Conservation (phyloP, 2,888 invertebrate species). For the Eustalomyia histrio region DNA sequence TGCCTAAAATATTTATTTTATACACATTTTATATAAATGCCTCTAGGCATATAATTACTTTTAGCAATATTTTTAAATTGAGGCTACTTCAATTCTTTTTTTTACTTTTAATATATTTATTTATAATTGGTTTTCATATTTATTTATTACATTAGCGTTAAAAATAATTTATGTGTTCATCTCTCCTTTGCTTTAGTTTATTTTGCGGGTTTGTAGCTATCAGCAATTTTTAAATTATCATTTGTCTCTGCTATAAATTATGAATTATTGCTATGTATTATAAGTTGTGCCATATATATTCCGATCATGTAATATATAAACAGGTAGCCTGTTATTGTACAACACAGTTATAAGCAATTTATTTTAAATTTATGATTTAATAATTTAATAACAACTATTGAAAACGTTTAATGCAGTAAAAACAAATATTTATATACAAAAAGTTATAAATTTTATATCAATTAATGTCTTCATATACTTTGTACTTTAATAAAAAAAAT, state of each 20-base stretch:
- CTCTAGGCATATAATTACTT: not conserved
- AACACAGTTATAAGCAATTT: slow-evolving; percentile 4
- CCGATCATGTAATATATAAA: not conserved
- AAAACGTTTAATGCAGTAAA: slow-evolving; percentile 5
- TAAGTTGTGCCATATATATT: not conserved
- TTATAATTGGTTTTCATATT: too few relatives aligned
- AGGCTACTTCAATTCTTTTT: not conserved
- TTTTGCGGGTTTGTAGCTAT: not conserved
- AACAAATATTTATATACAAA: not conserved
- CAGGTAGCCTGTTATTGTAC: slow-evolving; percentile 19
- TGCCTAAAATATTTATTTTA: not conserved
- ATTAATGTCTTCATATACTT: not conserved
- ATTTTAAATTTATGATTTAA: slow-evolving; percentile 51
- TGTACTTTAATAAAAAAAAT: not conserved
- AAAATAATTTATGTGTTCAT: too few relatives aligned
- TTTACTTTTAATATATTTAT: not conserved
- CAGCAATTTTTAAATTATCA: not conserved
- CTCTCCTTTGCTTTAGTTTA: not conserved
- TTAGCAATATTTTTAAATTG: not conserved
- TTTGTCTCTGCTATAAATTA: slow-evolving; percentile 21
- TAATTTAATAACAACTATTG: slow-evolving; percentile 24
- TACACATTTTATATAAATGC: not conserved
- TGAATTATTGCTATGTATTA: slow-evolving; percentile 19
- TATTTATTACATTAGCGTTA: too few relatives aligned
- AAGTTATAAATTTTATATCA: not conserved